phyloP scores from a whole-genome alignment of 2,888 invertebrate genomes.

The Dicyrtomina minuta region DNA sequence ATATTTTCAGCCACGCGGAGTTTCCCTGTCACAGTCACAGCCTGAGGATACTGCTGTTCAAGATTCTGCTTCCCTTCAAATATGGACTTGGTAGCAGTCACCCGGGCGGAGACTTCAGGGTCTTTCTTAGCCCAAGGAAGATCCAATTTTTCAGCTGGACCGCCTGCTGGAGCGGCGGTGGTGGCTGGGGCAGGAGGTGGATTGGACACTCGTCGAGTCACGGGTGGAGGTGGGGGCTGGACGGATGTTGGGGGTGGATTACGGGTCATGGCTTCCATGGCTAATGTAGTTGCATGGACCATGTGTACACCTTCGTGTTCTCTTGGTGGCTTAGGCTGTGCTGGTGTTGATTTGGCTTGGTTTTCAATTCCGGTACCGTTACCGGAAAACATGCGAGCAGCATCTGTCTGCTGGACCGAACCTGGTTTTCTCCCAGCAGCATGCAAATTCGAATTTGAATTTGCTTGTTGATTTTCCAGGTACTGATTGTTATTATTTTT shows the following conservation, averaged over 20 bases:
- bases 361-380: not conserved
- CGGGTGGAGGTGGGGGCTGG: conserved; percentile 12
- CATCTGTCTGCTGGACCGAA: conserved; percentile 30
- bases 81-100: conserved; percentile 41
- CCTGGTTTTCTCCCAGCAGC: conserved; percentile 36
- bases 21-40: conserved; percentile 25
- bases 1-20: conserved; percentile 23
- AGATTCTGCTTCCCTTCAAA: conserved; percentile 40
- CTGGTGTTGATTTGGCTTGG: conserved; percentile 12
- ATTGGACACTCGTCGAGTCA: conserved; percentile 10
- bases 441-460: too few relatives aligned
- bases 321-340: not conserved
- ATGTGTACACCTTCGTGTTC: conserved; percentile 50
- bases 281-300: conserved; percentile 52
- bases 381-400: conserved; percentile 8
- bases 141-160: conserved; percentile 43
- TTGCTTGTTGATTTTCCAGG: conserved; percentile 22
- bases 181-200: conserved; percentile 30
- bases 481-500: not conserved
- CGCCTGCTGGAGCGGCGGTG: conserved; percentile 32
- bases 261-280: conserved; percentile 50
- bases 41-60: conserved; percentile 16
- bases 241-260: not conserved
- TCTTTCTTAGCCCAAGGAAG: conserved; percentile 47
- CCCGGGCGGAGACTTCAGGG: conserved; percentile 35